Percentiles rank a stretch among this genome's conserved stretches.
These are phyloP conservation scores for Drosophila mimetica DNA, from an alignment of 2,888 invertebrate species.

Conservation along the genomic window DNA sequence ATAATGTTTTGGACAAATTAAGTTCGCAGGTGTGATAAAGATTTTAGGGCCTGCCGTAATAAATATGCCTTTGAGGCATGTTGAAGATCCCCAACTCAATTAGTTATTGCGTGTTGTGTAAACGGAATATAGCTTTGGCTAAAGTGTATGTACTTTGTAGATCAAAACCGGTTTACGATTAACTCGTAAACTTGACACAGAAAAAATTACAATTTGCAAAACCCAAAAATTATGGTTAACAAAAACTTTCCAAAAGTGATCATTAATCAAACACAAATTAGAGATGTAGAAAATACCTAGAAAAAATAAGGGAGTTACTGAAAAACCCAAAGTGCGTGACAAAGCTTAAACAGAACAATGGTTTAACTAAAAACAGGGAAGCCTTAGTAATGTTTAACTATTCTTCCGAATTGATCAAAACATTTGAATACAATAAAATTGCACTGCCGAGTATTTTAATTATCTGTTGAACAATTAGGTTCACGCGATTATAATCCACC, in stretches of 20 bases:
- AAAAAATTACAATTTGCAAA: conserved; percentile 35
- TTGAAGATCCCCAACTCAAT: conserved; percentile 22
- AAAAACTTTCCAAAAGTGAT: conserved; percentile 22
- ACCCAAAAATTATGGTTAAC: conserved; percentile 20
- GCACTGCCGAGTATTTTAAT: conserved; percentile 7
- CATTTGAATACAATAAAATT: conserved; percentile 55
- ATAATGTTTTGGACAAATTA: conserved; percentile 3
- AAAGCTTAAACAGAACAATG: conserved; percentile 2
- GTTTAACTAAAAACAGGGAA: conserved; percentile 12
- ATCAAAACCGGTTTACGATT: conserved; percentile 25
- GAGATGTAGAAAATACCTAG: conserved; percentile 5
- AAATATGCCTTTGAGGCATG: conserved; percentile 21
- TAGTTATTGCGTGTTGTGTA: conserved; percentile 24
- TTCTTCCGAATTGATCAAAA: background rate
- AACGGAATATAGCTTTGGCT: conserved; percentile 3
- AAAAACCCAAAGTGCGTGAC: conserved; percentile 3
- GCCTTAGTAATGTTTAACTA: conserved; percentile 19
- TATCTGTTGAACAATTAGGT: conserved; percentile 13
- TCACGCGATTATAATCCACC: conserved; percentile 20
- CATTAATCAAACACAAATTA: conserved; percentile 31
- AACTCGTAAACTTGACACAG: conserved; percentile 59
- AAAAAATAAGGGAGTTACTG: background rate
- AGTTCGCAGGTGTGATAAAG: conserved; percentile 16
- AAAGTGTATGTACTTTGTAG: conserved; percentile 6
- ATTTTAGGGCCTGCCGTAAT: conserved; percentile 36